A percentile compares a stretch with the other conserved stretches of the same genome.
Conservation (phyloP, 2,888 invertebrate genomes). For the Chaitophorus viminalis region DNA sequence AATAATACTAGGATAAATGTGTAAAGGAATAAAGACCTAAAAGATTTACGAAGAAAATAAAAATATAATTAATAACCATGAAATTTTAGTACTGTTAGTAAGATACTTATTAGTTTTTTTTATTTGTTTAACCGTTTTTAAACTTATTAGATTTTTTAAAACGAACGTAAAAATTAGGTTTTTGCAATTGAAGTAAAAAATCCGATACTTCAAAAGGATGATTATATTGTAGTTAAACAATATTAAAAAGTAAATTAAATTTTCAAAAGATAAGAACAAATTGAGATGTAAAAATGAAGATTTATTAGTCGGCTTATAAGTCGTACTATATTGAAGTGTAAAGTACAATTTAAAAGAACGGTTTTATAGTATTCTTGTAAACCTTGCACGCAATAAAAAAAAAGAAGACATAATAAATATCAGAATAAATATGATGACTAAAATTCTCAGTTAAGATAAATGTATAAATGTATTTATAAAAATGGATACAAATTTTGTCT, state of each 20-base stretch:
- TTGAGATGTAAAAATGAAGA: background rate
- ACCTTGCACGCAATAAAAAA: no score
- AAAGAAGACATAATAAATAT: no score
- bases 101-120: background rate
- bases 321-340: background rate
- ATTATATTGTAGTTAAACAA: background rate
- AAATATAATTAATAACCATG: background rate
- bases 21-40: background rate
- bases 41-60: background rate
- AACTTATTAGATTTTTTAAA: background rate
- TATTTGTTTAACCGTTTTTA: background rate
- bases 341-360: background rate
- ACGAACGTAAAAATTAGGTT: background rate
- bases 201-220: background rate
- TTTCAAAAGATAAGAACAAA: conserved; percentile 19
- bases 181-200: background rate
- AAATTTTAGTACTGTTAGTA: background rate
- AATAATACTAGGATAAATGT: background rate
- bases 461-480: background rate
- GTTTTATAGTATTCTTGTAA: background rate
- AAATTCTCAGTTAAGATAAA: no score
- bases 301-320: background rate
- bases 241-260: conserved; percentile 21
- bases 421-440: no score
- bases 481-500: background rate